These are phyloP conservation scores for Eristalinus aeneus DNA, from an alignment of 2,888 invertebrate genomes.

Conservation along the genomic window DNA sequence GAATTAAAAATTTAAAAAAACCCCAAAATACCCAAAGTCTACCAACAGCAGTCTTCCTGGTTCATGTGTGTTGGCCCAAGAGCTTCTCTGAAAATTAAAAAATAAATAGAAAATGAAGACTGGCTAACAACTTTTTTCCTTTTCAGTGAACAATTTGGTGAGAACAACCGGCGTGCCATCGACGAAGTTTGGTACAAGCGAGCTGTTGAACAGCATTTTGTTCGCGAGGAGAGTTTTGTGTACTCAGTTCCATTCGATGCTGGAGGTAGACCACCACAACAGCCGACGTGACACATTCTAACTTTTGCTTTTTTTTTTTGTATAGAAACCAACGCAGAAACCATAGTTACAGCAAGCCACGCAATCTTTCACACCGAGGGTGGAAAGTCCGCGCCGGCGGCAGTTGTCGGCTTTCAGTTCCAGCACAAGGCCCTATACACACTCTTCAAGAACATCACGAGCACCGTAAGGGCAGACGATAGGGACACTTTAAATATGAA, in stretches of 20 bases:
- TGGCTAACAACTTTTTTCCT: not conserved
- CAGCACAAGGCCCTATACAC: conserved; percentile 88
- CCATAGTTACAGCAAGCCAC: conserved; percentile 91
- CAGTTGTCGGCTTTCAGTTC: conserved; percentile 90
- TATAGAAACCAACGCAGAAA: conserved; percentile 81
- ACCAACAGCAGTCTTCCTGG: no score
- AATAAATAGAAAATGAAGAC: no score
- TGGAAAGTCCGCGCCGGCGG: conserved; percentile 84
- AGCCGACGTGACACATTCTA: not conserved
- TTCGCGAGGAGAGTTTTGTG: conserved; percentile 90
- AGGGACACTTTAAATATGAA: not conserved
- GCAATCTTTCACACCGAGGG: conserved; percentile 88
- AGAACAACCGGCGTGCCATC: conserved; percentile 88
- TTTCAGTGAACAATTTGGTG: conserved; percentile 86
- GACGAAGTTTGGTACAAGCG: conserved; percentile 95
- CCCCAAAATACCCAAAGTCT: no score
- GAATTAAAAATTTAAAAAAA: no score
- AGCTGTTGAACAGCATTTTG: conserved; percentile 92
- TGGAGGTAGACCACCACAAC: conserved; percentile 74
- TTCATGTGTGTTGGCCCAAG: no score
- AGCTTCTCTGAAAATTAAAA: no score
- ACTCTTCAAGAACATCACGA: conserved; percentile 90
- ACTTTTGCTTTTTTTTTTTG: not conserved
- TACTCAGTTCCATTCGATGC: conserved; percentile 88
- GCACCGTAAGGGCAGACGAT: conserved; percentile 82